phyloP scores from a whole-genome alignment of 2,888 invertebrate species.

The Metacarcinus magister region DNA sequence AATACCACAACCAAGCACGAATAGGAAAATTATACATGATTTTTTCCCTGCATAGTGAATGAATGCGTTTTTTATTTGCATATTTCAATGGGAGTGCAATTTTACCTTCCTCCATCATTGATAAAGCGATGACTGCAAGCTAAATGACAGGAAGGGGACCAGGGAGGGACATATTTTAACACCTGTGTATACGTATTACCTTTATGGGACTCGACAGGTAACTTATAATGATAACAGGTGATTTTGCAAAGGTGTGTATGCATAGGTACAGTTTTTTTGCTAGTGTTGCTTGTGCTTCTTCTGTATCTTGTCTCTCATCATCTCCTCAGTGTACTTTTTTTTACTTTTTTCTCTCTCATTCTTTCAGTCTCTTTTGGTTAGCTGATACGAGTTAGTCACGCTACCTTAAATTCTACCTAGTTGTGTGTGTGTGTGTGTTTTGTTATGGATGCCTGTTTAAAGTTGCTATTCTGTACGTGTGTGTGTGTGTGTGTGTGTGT shows the following conservation, averaged over 20 bases:
- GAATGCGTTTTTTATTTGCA: neutral
- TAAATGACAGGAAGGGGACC: neutral
- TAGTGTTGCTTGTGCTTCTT: neutral
- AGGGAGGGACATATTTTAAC: neutral
- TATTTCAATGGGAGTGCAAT: neutral
- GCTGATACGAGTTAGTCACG: neutral
- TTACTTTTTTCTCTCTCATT: slow-evolving; percentile 49
- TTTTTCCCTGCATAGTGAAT: neutral
- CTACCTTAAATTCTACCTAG: neutral
- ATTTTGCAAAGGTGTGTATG: neutral
- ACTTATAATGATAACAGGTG: neutral
- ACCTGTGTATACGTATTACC: neutral
- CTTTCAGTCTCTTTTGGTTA: slow-evolving; percentile 38
- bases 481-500: slow-evolving; percentile 61
- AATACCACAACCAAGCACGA: neutral
- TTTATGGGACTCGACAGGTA: neutral
- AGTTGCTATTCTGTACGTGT: neutral
- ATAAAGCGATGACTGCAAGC: neutral
- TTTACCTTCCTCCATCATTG: neutral
- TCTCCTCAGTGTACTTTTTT: neutral
- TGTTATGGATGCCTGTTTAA: neutral
- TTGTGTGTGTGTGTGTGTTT: slow-evolving; percentile 37
- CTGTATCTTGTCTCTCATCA: neutral
- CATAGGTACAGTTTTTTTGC: neutral
- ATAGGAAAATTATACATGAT: neutral